These are phyloP conservation scores for Nebria salina DNA, from an alignment of 2,888 invertebrate genomes.

Conservation along the genomic window DNA sequence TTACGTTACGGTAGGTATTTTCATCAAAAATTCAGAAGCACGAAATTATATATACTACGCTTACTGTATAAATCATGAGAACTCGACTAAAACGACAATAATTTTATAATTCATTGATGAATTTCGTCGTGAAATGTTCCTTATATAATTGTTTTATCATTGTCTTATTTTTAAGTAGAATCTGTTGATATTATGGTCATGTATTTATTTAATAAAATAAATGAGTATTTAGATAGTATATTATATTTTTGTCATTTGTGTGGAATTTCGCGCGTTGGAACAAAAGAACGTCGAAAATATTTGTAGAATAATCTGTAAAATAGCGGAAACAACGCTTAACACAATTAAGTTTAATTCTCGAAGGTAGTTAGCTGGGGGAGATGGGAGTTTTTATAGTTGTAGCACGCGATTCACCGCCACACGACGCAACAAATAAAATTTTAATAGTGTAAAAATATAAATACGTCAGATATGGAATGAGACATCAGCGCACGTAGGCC, in stretches of 20 bases:
- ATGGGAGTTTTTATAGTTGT: slow-evolving; percentile 7
- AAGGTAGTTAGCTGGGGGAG: slow-evolving; percentile 20
- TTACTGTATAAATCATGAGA: too few species aligned
- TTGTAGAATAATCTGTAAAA: slow-evolving; percentile 40
- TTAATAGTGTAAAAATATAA: not conserved
- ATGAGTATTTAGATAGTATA: not conserved
- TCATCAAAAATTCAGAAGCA: too few species aligned
- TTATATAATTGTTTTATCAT: too few species aligned
- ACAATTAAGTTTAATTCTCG: slow-evolving; percentile 40
- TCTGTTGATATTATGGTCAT: too few species aligned
- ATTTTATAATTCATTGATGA: too few species aligned
- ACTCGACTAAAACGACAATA: too few species aligned
- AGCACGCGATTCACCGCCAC: slow-evolving; percentile 30
- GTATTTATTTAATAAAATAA: too few species aligned
- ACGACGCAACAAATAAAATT: slow-evolving; percentile 2
- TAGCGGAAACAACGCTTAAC: slow-evolving; percentile 32
- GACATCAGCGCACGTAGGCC: not conserved
- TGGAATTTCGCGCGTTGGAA: not conserved
- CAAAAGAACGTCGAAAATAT: slow-evolving; percentile 15
- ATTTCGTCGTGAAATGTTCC: too few species aligned
- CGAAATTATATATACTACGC: too few species aligned
- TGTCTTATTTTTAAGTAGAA: too few species aligned
- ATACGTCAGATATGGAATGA: not conserved
- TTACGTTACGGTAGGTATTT: too few species aligned
- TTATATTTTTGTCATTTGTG: not conserved